Percentiles rank a stretch among this genome's conserved stretches.
Evolutionary conservation across 2,113 vertebrate genomes (phyloP).

Genomic region (Rallus limicola): DNA sequence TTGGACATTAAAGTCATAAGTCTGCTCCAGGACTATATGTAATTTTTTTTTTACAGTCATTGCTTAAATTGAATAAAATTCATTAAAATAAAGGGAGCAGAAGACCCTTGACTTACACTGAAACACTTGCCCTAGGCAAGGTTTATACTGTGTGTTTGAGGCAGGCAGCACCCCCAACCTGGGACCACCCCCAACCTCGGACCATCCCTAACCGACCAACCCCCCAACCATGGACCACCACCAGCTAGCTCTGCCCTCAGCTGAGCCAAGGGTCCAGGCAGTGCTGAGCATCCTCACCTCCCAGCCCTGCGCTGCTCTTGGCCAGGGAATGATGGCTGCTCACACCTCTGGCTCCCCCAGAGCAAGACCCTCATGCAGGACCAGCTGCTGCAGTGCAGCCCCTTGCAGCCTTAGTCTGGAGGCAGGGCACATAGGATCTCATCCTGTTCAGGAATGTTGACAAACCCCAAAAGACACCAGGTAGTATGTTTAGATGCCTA

Average conservation of each 20-base stretch:
- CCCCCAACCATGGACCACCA: background rate
- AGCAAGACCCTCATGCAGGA: background rate
- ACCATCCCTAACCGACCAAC: too few relatives aligned
- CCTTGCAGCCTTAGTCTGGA: background rate
- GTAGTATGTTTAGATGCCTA: background rate
- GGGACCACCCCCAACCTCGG: too few relatives aligned
- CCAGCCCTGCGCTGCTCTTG: background rate
- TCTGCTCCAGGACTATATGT: background rate
- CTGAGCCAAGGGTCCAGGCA: background rate
- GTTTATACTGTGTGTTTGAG: background rate
- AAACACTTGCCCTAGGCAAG: background rate
- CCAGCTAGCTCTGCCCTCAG: background rate
- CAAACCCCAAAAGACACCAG: background rate
- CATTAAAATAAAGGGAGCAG: background rate
- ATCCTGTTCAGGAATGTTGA: background rate
- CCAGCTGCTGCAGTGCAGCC: background rate
- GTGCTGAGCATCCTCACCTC: background rate
- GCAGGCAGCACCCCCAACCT: background rate
- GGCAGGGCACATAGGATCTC: background rate
- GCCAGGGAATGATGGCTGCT: rapidly evolving
- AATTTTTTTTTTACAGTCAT: background rate
- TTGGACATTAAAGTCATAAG: background rate
- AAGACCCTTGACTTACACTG: background rate
- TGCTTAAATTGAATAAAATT: background rate
- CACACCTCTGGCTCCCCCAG: background rate